Conservation (phyloP, 2,888 invertebrate genomes). For the Drosophila falleni region DNA sequence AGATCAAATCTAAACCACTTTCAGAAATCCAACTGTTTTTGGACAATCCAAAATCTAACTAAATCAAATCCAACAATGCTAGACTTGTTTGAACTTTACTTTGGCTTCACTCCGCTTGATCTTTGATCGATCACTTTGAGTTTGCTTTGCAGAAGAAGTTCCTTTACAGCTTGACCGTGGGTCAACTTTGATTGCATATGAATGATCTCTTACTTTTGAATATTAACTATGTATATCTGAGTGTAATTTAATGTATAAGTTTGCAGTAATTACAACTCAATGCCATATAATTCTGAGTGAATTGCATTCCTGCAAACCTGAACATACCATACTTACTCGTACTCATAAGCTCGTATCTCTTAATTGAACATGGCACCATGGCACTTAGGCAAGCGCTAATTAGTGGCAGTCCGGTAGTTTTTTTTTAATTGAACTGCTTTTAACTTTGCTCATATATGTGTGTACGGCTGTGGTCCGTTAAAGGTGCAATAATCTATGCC, state of each 20-base stretch:
- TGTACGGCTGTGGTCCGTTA: neutral
- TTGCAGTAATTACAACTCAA: constrained; percentile 29
- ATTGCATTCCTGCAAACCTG: constrained; percentile 56
- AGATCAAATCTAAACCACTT: neutral
- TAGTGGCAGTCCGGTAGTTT: constrained; percentile 29
- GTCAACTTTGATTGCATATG: constrained; percentile 10
- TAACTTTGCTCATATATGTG: neutral
- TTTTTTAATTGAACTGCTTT: constrained; percentile 29
- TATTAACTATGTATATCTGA: neutral
- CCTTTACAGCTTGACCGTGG: constrained; percentile 14
- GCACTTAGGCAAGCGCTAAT: constrained; percentile 34
- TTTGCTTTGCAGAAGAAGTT: constrained; percentile 3
- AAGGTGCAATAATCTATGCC: constrained; percentile 44
- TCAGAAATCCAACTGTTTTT: neutral
- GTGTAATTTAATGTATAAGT: neutral
- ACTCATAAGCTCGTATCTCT: constrained; percentile 20
- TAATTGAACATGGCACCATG: constrained; percentile 57
- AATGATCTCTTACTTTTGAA: constrained; percentile 1
- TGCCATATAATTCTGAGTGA: constrained; percentile 30
- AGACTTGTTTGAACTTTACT: neutral
- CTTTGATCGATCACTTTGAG: constrained; percentile 4
- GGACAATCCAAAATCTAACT: neutral
- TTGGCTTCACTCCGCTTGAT: neutral
- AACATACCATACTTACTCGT: constrained; percentile 12
- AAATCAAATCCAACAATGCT: neutral